Percentiles rank a stretch among this genome's conserved stretches.
Evolutionary conservation across 2,888 invertebrate species (phyloP).

Genomic region (Patella pellucida): DNA sequence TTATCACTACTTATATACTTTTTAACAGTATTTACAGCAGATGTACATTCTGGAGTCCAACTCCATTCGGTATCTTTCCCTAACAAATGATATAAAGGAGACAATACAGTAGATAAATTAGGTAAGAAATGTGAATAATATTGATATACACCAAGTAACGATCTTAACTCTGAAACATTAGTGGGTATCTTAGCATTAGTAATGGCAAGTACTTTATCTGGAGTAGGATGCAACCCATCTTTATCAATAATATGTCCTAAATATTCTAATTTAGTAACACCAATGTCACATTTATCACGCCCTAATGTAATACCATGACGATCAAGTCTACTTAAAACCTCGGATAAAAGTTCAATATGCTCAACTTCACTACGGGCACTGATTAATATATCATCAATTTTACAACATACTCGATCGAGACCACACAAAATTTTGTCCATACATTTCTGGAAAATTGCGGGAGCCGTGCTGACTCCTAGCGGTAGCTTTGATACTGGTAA

Average conservation of each 20-base stretch:
- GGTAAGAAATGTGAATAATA: slow-evolving; percentile 52
- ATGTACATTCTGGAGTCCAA: slow-evolving; percentile 18
- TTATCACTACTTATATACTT: not conserved
- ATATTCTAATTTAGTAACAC: slow-evolving; percentile 24
- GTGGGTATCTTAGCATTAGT: slow-evolving; percentile 31
- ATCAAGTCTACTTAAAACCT: slow-evolving; percentile 1
- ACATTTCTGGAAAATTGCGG: not conserved
- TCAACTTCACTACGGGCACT: not conserved
- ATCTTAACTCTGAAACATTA: slow-evolving; percentile 37
- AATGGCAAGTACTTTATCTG: slow-evolving; percentile 27
- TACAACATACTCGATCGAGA: not conserved
- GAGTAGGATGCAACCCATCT: slow-evolving; percentile 30
- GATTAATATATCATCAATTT: not conserved
- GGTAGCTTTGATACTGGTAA: not conserved
- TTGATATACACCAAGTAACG: slow-evolving; percentile 48
- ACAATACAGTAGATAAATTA: slow-evolving; percentile 35
- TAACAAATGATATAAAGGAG: slow-evolving; percentile 44
- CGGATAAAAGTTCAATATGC: not conserved
- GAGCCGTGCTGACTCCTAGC: not conserved
- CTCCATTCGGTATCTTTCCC: slow-evolving; percentile 35
- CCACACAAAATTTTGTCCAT: not conserved
- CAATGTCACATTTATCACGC: not conserved
- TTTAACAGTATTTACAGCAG: slow-evolving; percentile 2
- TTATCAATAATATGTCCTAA: slow-evolving; percentile 41
- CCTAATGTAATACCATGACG: not conserved